Conservation (phyloP, 2,797 vertebrate genomes). For the Chromobotia macracanthus region DNA sequence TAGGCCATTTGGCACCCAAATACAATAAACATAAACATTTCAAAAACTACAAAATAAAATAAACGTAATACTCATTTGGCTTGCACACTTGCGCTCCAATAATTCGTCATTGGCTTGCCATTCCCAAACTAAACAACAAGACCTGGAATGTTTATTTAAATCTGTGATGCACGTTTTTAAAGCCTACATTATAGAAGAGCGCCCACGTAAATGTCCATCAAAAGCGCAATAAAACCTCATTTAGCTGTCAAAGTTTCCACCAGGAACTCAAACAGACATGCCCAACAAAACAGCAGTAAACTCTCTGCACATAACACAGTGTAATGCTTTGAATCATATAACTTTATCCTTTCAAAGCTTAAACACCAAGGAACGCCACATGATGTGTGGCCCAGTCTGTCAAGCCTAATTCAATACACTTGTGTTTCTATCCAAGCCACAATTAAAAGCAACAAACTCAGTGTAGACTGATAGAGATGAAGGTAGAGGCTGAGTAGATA, state of each 20-base stretch:
- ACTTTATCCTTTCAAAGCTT: constrained; percentile 10
- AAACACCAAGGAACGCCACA: not conserved
- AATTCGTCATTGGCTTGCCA: not conserved
- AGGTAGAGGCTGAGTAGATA: not conserved
- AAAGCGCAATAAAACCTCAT: constrained; percentile 34
- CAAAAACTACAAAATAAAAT: not conserved
- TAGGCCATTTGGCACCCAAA: not conserved
- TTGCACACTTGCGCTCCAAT: not conserved
- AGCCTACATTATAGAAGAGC: constrained; percentile 28
- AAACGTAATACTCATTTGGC: not conserved
- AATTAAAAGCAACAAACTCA: not conserved
- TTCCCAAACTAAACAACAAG: no score
- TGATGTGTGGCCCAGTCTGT: not conserved
- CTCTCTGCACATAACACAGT: not conserved
- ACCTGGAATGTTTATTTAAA: not conserved
- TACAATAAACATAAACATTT: not conserved
- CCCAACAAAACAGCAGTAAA: constrained; percentile 34
- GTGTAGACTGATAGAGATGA: not conserved
- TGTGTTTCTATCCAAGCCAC: not conserved
- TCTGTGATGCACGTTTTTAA: constrained; percentile 7
- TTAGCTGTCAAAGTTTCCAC: constrained; percentile 21
- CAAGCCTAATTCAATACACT: not conserved
- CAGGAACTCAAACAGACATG: not conserved
- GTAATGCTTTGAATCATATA: constrained; percentile 15
- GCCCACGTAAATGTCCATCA: constrained; percentile 49